A percentile compares a stretch with the other conserved stretches of the same genome.
Conservation (phyloP, 2,888 invertebrate species). For the Dryomyza anilis region DNA sequence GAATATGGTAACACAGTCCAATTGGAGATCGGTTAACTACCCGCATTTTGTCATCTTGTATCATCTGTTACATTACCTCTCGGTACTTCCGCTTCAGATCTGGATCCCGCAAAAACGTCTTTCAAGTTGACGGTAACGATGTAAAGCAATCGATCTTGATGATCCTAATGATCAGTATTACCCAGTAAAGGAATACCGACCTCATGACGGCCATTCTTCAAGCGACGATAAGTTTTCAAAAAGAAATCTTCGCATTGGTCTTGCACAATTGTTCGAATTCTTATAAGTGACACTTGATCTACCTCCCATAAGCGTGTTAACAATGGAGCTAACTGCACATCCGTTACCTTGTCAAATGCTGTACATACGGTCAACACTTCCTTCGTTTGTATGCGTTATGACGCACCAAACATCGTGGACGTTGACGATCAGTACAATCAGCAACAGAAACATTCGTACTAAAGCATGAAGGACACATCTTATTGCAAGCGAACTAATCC, state of each 20-base stretch:
- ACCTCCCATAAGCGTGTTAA: too few species aligned
- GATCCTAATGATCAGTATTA: neutral
- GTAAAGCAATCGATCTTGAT: neutral
- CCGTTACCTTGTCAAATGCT: too few species aligned
- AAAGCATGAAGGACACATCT: neutral
- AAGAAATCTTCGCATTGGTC: neutral
- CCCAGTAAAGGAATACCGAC: neutral
- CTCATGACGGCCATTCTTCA: too few species aligned
- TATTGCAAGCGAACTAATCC: neutral
- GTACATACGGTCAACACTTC: neutral
- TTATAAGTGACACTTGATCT: too few species aligned
- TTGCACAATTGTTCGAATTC: too few species aligned
- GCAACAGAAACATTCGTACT: neutral
- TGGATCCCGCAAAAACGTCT: neutral
- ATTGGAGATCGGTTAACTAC: too few species aligned
- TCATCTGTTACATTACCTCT: too few species aligned
- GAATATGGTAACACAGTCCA: too few species aligned
- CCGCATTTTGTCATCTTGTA: too few species aligned
- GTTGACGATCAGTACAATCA: too few species aligned
- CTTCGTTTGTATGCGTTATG: neutral
- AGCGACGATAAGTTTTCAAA: neutral
- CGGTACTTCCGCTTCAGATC: too few species aligned
- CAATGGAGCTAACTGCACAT: too few species aligned
- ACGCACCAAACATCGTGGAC: neutral
- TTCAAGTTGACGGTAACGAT: neutral